Evolutionary conservation across 1,140 invertebrate genomes (phyloP).

Genomic region (Lepidurus couesii): DNA sequence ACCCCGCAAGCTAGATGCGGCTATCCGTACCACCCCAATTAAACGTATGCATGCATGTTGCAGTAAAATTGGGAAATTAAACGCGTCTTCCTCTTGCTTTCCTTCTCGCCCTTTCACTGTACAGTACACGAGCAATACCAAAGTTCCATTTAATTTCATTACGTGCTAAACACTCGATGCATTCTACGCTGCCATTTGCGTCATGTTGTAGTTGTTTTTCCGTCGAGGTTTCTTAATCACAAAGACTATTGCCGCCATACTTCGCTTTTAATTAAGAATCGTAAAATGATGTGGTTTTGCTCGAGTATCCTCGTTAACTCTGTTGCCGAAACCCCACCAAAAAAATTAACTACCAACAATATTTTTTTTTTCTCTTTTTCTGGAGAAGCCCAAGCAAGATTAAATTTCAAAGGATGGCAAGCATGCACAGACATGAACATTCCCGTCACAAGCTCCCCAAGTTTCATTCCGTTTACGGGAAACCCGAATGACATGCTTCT

Average conservation of each 20-base stretch:
- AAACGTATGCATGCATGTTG: no score
- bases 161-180: neutral
- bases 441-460: neutral
- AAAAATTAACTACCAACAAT: neutral
- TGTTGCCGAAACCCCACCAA: neutral
- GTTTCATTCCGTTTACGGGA: neutral
- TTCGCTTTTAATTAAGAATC: constrained; percentile 11
- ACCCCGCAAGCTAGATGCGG: no score
- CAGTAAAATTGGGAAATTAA: no score
- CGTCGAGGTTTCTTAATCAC: neutral
- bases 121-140: no score
- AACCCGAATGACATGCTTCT: neutral
- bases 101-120: no score
- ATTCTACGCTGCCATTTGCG: neutral
- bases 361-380: neutral
- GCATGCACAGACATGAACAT: neutral
- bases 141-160: constrained; percentile 3
- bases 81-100: no score
- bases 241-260: neutral
- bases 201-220: neutral
- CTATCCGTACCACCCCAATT: no score
- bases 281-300: constrained; percentile 1
- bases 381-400: neutral
- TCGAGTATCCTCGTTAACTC: neutral
- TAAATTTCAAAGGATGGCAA: neutral